Conservation (phyloP, 2,888 invertebrate species). For the Malthinus flaveolus region DNA sequence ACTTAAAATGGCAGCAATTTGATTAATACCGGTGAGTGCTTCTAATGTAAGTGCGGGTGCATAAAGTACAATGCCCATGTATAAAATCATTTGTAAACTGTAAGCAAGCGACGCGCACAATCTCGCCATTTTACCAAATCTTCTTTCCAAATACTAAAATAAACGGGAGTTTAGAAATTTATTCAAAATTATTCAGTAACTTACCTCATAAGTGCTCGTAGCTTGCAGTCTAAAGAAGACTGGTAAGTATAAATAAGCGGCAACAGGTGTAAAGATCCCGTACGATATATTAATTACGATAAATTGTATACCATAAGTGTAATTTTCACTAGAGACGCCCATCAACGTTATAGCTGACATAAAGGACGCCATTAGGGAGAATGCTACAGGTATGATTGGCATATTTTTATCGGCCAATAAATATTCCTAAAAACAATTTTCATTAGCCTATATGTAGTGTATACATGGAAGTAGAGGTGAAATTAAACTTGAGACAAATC, state of each 20-base stretch:
- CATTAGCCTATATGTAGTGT: too few relatives aligned
- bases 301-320: conserved; percentile 81
- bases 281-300: conserved; percentile 77
- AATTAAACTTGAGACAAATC: too few relatives aligned
- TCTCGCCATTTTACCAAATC: conserved; percentile 80
- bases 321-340: conserved; percentile 88
- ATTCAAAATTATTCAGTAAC: background rate
- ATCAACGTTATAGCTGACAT: conserved; percentile 89
- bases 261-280: conserved; percentile 75
- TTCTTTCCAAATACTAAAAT: conserved; percentile 79
- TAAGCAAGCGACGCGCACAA: conserved; percentile 82
- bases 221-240: conserved; percentile 83
- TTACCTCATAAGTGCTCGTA: conserved; percentile 86
- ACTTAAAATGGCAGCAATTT: conserved; percentile 71
- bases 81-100: conserved; percentile 85
- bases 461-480: too few relatives aligned
- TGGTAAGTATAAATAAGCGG: conserved; percentile 77
- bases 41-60: conserved; percentile 91
- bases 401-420: conserved; percentile 81
- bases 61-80: conserved; percentile 90
- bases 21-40: conserved; percentile 79
- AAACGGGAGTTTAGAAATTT: conserved; percentile 5
- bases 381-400: conserved; percentile 79
- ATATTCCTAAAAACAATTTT: conserved; percentile 66
- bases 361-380: conserved; percentile 91